These are phyloP conservation scores for Dascillus cervinus DNA, from an alignment of 2,888 invertebrate genomes.

Conservation along the genomic window DNA sequence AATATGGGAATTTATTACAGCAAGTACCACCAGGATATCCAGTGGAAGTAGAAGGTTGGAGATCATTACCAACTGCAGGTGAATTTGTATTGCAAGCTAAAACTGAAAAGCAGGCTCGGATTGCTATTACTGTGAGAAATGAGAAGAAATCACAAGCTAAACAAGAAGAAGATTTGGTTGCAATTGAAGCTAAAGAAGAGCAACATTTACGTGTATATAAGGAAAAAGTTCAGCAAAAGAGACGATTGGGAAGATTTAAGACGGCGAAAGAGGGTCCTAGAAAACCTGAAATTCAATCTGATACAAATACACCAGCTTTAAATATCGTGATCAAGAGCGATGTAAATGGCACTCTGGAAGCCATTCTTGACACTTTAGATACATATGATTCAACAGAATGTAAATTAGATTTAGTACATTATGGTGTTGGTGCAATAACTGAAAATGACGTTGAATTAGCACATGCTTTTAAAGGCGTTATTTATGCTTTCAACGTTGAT, in stretches of 20 bases:
- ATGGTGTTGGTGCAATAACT: slow-evolving; percentile 81
- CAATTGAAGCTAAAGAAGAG: slow-evolving; percentile 57
- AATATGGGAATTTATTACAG: slow-evolving; percentile 58
- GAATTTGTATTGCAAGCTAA: slow-evolving; percentile 78
- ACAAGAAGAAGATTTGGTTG: slow-evolving; percentile 52
- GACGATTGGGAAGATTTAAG: slow-evolving; percentile 53
- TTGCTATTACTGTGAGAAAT: slow-evolving; percentile 45
- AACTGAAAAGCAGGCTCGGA: slow-evolving; percentile 33
- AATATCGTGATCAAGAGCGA: slow-evolving; percentile 62
- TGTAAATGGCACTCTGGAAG: slow-evolving; percentile 94
- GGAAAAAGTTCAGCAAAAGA: slow-evolving; percentile 51
- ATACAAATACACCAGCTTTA: slow-evolving; percentile 31
- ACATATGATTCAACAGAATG: slow-evolving; percentile 77
- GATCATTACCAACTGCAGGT: slow-evolving; percentile 80
- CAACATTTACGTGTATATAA: slow-evolving; percentile 59
- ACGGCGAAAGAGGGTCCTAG: slow-evolving; percentile 52
- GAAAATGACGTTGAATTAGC: slow-evolving; percentile 81
- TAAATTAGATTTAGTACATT: slow-evolving; percentile 76
- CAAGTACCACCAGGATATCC: slow-evolving; percentile 74
- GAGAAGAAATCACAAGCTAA: slow-evolving; percentile 54
- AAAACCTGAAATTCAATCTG: slow-evolving; percentile 44
- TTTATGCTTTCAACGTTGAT: slow-evolving; percentile 85
- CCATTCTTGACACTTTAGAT: slow-evolving; percentile 82
- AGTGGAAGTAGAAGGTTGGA: slow-evolving; percentile 87
- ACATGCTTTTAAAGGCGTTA: slow-evolving; percentile 63